Conservation (phyloP, 1,140 invertebrate genomes). For the Phocides pigmalion region DNA sequence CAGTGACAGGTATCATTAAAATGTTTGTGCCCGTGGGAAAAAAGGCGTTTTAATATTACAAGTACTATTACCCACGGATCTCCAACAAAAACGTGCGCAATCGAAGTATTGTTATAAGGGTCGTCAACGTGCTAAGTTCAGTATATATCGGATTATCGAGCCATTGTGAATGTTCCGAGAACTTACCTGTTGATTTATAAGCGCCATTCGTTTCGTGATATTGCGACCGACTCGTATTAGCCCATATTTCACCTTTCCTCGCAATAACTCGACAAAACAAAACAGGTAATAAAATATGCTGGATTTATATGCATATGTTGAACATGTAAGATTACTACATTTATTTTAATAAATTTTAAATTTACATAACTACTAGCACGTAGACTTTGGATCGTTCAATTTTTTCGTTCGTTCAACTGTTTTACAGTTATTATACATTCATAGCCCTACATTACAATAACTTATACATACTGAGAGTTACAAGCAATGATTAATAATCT, state of each 20-base stretch:
- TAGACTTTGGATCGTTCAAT: no score
- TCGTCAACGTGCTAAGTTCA: constrained; percentile 53
- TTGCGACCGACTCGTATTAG: constrained; percentile 34
- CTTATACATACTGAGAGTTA: no score
- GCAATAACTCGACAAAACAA: constrained; percentile 18
- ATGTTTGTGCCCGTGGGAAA: no score
- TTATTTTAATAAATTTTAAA: no score
- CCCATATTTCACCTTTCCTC: constrained; percentile 25
- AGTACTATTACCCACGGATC: not conserved
- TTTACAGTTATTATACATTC: no score
- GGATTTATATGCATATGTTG: not conserved
- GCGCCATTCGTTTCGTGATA: constrained; percentile 45
- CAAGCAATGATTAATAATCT: no score
- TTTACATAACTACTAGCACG: no score
- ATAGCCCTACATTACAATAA: no score
- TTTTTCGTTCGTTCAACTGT: no score
- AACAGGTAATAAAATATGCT: constrained; percentile 11
- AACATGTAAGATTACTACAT: not conserved
- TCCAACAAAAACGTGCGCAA: constrained; percentile 29
- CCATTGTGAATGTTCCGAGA: constrained; percentile 60
- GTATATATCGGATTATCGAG: constrained; percentile 60
- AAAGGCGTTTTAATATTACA: not conserved
- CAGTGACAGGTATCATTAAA: no score
- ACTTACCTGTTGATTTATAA: constrained; percentile 58
- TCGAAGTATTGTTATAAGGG: constrained; percentile 41